Evolutionary conservation across 2,113 vertebrate genomes (phyloP).

Genomic region (Hippoglossus stenolepis): DNA sequence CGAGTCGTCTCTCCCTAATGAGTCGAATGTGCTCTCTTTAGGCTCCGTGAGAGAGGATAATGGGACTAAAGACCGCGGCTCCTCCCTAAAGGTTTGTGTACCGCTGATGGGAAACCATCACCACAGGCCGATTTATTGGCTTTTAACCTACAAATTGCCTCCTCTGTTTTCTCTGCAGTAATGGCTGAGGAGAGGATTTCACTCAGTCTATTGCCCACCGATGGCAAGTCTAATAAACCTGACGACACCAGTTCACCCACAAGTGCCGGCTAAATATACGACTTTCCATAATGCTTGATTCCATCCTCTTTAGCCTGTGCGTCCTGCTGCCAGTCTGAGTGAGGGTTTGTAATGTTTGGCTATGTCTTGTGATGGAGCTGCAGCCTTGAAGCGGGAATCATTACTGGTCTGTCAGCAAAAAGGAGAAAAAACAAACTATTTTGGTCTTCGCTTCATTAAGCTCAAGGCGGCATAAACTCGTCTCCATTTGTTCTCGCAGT

Average conservation of each 20-base stretch:
- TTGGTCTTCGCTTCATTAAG: constrained; percentile 1
- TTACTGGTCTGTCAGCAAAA: neutral
- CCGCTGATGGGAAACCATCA: constrained; percentile 34
- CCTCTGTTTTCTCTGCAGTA: constrained; percentile 29
- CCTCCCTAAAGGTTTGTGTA: constrained; percentile 1
- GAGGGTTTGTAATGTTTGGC: neutral
- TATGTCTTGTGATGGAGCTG: too few relatives aligned
- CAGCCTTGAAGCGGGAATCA: constrained; percentile 1
- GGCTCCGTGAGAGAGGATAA: neutral
- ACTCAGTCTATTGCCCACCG: neutral
- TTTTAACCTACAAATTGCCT: constrained; percentile 45
- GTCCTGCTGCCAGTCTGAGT: neutral
- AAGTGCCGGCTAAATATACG: neutral
- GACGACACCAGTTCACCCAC: constrained; percentile 2
- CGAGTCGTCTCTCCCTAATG: too few relatives aligned
- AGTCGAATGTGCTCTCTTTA: too few relatives aligned
- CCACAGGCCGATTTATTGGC: constrained; percentile 25
- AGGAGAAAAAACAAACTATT: neutral
- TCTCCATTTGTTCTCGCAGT: too few relatives aligned
- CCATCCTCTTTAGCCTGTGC: neutral
- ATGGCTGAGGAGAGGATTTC: constrained; percentile 34
- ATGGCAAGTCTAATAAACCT: constrained; percentile 26
- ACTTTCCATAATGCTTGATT: neutral
- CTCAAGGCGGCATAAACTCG: neutral
- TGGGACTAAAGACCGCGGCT: constrained; percentile 15